These are phyloP conservation scores for Melospiza melodia DNA, from an alignment of 2,113 vertebrate species.

Conservation along the genomic window DNA sequence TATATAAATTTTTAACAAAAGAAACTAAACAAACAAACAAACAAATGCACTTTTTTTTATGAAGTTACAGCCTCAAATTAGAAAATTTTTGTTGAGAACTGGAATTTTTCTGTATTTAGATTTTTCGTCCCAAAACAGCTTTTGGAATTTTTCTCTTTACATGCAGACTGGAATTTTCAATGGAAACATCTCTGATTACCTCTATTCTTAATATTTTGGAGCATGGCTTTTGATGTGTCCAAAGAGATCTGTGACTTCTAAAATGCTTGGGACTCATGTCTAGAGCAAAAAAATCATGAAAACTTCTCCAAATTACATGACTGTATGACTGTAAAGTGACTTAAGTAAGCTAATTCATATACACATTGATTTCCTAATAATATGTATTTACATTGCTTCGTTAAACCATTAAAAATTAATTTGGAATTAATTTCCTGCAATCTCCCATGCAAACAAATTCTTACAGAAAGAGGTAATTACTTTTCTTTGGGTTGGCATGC, in stretches of 20 bases:
- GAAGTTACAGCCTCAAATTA: rapidly evolving
- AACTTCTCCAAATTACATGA: background rate
- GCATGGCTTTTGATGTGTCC: rapidly evolving
- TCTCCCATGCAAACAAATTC: background rate
- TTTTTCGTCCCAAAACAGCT: background rate
- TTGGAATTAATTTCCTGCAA: constrained; percentile 5
- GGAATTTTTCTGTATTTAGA: background rate
- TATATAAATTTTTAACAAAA: background rate
- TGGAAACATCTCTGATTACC: background rate
- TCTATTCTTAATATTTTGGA: background rate
- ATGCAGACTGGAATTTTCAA: background rate
- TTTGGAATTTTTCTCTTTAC: background rate
- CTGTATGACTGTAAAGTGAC: background rate
- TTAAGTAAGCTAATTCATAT: background rate
- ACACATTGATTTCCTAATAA: constrained; percentile 1
- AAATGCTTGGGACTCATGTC: background rate
- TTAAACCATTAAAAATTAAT: constrained; percentile 35
- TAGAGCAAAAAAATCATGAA: background rate
- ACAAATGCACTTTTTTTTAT: background rate
- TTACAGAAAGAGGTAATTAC: background rate
- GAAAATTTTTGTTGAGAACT: background rate
- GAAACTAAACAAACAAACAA: too few species aligned
- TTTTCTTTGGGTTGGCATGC: background rate
- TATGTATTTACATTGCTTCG: background rate
- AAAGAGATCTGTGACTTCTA: background rate